These are phyloP conservation scores for Bombus sylvicola DNA, from an alignment of 1,140 invertebrate genomes.

Conservation along the genomic window DNA sequence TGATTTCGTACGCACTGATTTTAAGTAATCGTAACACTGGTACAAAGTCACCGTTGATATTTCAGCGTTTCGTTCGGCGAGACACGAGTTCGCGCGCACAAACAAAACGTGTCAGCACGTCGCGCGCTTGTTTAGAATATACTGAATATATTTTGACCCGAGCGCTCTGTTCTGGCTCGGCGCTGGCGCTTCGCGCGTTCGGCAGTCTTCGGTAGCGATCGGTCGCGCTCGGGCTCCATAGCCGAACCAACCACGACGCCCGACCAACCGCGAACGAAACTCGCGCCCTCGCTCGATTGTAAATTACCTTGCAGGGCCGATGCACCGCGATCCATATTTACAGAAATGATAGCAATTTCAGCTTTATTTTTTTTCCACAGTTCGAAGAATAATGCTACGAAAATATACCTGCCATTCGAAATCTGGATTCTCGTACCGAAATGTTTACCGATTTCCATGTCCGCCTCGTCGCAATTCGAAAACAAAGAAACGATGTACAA, in stretches of 20 bases:
- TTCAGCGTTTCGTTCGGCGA: slow-evolving; percentile 51
- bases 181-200: slow-evolving; percentile 66
- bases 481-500: not conserved
- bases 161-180: slow-evolving; percentile 64
- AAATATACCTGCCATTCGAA: not conserved
- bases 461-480: not conserved
- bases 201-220: slow-evolving; percentile 55
- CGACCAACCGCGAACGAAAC: slow-evolving; percentile 38
- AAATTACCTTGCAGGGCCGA: slow-evolving; percentile 46
- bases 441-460: not conserved
- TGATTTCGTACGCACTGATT: slow-evolving; percentile 9
- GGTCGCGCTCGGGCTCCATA: slow-evolving; percentile 54
- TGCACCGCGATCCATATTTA: slow-evolving; percentile 37
- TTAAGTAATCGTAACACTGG: slow-evolving; percentile 20
- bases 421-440: not conserved
- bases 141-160: slow-evolving; percentile 79
- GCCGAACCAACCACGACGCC: slow-evolving; percentile 44
- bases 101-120: slow-evolving; percentile 70
- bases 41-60: slow-evolving; percentile 34
- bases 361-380: not conserved
- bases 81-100: slow-evolving; percentile 56
- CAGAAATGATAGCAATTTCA: slow-evolving; percentile 28
- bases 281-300: slow-evolving; percentile 57
- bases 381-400: not conserved
- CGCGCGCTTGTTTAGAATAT: slow-evolving; percentile 78